Evolutionary conservation across 2,888 invertebrate species (phyloP).

Genomic region (Phaonia tiefii): DNA sequence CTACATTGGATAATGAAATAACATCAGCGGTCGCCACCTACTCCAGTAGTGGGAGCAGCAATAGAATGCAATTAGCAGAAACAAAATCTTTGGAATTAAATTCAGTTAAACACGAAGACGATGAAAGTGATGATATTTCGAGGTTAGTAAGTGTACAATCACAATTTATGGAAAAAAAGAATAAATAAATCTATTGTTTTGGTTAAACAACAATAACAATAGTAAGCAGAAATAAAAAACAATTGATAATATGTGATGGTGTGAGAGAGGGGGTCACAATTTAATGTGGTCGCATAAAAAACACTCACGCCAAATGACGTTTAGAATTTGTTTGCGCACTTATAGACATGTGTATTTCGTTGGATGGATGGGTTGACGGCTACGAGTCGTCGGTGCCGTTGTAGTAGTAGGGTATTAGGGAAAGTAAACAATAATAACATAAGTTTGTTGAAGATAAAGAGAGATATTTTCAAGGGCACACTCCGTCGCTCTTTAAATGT

Average conservation of each 20-base stretch:
- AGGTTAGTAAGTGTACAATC: constrained; percentile 54
- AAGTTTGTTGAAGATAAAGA: neutral
- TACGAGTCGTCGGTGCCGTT: too few relatives aligned
- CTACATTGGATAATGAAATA: constrained; percentile 41
- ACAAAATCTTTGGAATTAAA: constrained; percentile 61
- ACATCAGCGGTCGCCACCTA: constrained; percentile 13
- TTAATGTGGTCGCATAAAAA: constrained; percentile 13
- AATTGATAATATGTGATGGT: too few relatives aligned
- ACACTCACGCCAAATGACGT: constrained; percentile 7
- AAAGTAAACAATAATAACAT: neutral
- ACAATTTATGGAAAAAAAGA: constrained; percentile 15
- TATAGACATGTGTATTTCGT: neutral
- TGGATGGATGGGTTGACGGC: too few relatives aligned
- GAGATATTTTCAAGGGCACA: neutral
- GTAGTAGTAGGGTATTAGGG: neutral
- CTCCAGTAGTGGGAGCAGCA: constrained; percentile 23
- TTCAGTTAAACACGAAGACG: neutral
- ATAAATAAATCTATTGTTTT: constrained; percentile 21
- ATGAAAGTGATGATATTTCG: constrained; percentile 57
- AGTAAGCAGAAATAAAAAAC: neutral
- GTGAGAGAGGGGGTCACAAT: too few relatives aligned
- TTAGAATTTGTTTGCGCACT: constrained; percentile 6
- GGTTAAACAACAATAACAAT: constrained; percentile 21
- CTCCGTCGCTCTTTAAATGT: too few relatives aligned
- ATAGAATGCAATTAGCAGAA: constrained; percentile 51